A percentile compares a stretch with the other conserved stretches of the same genome.
Conservation (phyloP, 1,140 invertebrate species). For the Drosophila kanapiae region DNA sequence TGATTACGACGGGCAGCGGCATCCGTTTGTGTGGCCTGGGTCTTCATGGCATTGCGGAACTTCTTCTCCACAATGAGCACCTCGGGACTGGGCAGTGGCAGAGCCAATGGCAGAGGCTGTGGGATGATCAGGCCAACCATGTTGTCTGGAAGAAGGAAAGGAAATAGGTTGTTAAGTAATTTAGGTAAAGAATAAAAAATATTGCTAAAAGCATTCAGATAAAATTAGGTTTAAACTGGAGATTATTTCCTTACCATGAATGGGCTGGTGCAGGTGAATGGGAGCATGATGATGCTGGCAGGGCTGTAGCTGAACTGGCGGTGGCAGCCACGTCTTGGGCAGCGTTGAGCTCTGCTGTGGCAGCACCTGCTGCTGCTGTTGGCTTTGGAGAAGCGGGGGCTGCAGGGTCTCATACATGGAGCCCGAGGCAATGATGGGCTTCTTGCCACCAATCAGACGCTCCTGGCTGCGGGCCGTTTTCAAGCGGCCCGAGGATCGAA, state of each 20-base stretch:
- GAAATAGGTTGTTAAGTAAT: not conserved
- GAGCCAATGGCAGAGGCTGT: conserved; percentile 54
- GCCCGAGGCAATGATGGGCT: conserved; percentile 85
- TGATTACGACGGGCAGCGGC: conserved; percentile 87
- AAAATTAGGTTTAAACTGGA: too few relatives aligned
- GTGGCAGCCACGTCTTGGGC: conserved; percentile 66
- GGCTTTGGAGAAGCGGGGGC: conserved; percentile 51
- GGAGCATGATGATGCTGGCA: conserved; percentile 79
- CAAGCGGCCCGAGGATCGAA: conserved; percentile 85
- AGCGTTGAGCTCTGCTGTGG: conserved; percentile 58
- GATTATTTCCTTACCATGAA: conserved; percentile 43
- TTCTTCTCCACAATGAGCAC: conserved; percentile 89
- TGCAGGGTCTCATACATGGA: conserved; percentile 77
- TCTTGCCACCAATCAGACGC: conserved; percentile 88
- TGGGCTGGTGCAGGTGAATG: conserved; percentile 72
- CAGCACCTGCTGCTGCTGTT: conserved; percentile 33
- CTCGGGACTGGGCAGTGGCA: conserved; percentile 73
- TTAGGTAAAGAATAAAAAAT: not conserved
- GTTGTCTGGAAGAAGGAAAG: conserved; percentile 40
- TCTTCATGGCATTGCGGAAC: conserved; percentile 94
- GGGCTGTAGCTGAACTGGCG: conserved; percentile 56
- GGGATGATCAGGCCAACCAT: conserved; percentile 73
- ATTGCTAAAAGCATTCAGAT: not conserved
- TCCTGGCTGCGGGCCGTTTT: conserved; percentile 89
- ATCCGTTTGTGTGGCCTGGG: conserved; percentile 97